A percentile compares a stretch with the other conserved stretches of the same genome.
Conservation (phyloP, 2,888 invertebrate species). For the Herminia tarsipennalis region DNA sequence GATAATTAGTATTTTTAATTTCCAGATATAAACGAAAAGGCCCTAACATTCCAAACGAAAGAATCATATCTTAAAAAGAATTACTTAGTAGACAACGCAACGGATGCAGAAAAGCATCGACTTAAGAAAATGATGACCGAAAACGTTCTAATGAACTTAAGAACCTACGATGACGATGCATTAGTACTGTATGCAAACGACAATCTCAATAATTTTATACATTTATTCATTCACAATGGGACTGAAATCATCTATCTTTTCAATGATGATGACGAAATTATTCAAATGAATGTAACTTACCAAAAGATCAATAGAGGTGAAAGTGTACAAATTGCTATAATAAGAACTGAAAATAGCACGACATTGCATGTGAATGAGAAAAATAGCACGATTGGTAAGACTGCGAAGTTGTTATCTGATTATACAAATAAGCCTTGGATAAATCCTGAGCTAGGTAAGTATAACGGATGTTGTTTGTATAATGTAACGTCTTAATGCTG, state of each 20-base stretch:
- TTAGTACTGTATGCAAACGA: conserved; percentile 96
- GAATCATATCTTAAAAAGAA: conserved; percentile 93
- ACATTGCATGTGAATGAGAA: conserved; percentile 93
- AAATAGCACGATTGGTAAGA: conserved; percentile 89
- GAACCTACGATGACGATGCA: conserved; percentile 93
- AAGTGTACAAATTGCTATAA: conserved; percentile 95
- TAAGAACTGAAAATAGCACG: conserved; percentile 89
- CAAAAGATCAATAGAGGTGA: conserved; percentile 91
- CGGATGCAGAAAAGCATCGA: conserved; percentile 86
- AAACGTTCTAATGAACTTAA: conserved; percentile 94
- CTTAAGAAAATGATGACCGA: conserved; percentile 91
- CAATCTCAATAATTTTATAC: conserved; percentile 96
- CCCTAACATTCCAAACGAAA: conserved; percentile 93
- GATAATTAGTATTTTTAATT: conserved; percentile 22
- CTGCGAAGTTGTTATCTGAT: conserved; percentile 89
- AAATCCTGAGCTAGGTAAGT: conserved; percentile 91
- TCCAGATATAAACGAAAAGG: conserved; percentile 95
- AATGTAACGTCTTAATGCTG: too few relatives aligned
- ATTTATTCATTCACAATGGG: conserved; percentile 92
- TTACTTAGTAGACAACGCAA: conserved; percentile 89
- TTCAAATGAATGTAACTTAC: conserved; percentile 91
- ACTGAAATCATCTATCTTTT: conserved; percentile 93
- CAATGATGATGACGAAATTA: conserved; percentile 92
- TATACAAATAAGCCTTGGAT: conserved; percentile 95
- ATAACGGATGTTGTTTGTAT: not conserved